Evolutionary conservation across 2,888 invertebrate genomes (phyloP).

Genomic region (Laothoe populi): DNA sequence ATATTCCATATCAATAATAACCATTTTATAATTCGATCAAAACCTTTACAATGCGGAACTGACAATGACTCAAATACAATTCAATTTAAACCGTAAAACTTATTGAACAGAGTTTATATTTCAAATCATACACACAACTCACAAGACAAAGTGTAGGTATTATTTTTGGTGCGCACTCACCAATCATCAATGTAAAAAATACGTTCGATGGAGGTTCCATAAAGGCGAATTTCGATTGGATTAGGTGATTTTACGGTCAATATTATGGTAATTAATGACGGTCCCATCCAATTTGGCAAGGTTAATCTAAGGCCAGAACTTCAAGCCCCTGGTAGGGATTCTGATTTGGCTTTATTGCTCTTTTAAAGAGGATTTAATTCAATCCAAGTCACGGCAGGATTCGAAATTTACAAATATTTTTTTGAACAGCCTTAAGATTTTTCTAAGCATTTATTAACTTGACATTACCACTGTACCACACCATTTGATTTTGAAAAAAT

Average conservation of each 20-base stretch:
- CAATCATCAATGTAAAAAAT: background rate
- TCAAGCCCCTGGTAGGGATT: background rate
- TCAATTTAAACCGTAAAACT: background rate
- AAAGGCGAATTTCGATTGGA: background rate
- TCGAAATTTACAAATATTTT: background rate
- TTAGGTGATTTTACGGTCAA: constrained; percentile 3
- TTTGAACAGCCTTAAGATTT: no score
- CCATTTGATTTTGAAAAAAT: no score
- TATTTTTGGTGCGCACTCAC: constrained; percentile 18
- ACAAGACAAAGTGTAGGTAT: constrained; percentile 17
- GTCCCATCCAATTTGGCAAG: background rate
- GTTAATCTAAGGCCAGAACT: background rate
- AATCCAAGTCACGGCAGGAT: no score
- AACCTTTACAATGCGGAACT: constrained; percentile 15
- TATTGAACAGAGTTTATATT: background rate
- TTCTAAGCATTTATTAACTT: no score
- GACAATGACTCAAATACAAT: background rate
- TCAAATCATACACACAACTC: background rate
- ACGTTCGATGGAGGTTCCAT: background rate
- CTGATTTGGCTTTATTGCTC: background rate
- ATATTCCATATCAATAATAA: background rate
- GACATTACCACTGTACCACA: no score
- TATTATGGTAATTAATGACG: constrained; percentile 15
- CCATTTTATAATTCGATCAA: constrained; percentile 1
- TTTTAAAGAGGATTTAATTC: no score